Evolutionary conservation across 2,888 invertebrate genomes (phyloP).

Genomic region (Drosophila incognita): DNA sequence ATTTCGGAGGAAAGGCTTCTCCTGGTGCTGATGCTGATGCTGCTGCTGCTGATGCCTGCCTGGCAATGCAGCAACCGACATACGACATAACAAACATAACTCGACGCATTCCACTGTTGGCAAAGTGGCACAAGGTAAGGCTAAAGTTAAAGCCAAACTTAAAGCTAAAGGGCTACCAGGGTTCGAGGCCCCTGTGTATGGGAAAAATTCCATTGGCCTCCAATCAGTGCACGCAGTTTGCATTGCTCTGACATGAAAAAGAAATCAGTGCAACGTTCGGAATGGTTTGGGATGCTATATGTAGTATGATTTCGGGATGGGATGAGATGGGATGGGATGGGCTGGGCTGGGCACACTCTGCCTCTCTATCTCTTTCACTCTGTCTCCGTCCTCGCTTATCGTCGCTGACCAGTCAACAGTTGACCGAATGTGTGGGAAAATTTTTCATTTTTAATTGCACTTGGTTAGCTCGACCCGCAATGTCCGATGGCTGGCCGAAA

Average conservation of each 20-base stretch:
- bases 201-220: conserved; percentile 80
- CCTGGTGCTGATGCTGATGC: conserved; percentile 1
- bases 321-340: conserved; percentile 7
- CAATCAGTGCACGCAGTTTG: conserved; percentile 77
- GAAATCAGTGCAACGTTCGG: conserved; percentile 79
- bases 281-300: conserved; percentile 30
- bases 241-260: conserved; percentile 80
- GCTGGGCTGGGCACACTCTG: conserved; percentile 22
- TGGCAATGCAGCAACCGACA: conserved; percentile 26
- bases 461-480: conserved; percentile 25
- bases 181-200: conserved; percentile 59
- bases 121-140: conserved; percentile 78
- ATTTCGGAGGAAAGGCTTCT: conserved; percentile 41
- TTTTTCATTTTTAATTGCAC: conserved; percentile 84
- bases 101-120: conserved; percentile 68
- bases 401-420: conserved; percentile 52
- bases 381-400: conserved; percentile 51
- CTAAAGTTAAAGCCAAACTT: conserved; percentile 22
- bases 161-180: conserved; percentile 29
- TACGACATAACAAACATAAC: conserved; percentile 74
- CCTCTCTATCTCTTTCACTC: conserved; percentile 16
- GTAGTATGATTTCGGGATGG: conserved; percentile 11
- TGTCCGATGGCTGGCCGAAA: conserved; percentile 36
- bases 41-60: conserved; percentile 6
- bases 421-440: conserved; percentile 81